Conservation (phyloP, 2,797 vertebrate species). For the Threskiornis aethiopicus region DNA sequence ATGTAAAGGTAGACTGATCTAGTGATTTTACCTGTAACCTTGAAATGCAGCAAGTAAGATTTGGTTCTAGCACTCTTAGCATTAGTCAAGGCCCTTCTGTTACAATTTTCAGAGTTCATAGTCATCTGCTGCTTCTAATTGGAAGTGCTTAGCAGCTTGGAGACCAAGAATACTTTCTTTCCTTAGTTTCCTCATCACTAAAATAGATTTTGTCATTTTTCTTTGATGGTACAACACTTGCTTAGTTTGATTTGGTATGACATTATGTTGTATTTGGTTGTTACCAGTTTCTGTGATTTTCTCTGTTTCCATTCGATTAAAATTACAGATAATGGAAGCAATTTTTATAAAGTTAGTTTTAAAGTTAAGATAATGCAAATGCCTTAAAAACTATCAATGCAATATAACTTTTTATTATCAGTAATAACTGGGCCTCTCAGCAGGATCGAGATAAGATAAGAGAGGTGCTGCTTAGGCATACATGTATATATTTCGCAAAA, state of each 20-base stretch:
- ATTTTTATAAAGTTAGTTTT: not conserved
- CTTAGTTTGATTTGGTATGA: not conserved
- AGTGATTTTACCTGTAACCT: not conserved
- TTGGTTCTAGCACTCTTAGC: not conserved
- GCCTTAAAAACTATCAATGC: not conserved
- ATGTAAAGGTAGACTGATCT: not conserved
- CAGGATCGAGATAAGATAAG: not conserved
- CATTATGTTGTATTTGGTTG: not conserved
- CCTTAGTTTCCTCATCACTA: not conserved
- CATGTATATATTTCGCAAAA: not conserved
- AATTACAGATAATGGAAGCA: not conserved
- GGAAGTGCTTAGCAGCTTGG: not conserved
- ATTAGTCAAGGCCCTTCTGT: not conserved
- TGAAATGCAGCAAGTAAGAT: not conserved
- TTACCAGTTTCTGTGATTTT: not conserved
- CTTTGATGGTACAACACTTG: not conserved
- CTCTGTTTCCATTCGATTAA: not conserved
- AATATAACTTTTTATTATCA: not conserved
- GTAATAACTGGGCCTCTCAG: not conserved
- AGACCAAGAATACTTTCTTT: not conserved
- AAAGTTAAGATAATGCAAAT: not conserved
- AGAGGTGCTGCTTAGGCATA: not conserved
- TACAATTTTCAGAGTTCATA: not conserved
- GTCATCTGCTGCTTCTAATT: not conserved
- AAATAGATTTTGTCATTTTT: not conserved